Percentiles rank a stretch among this genome's conserved stretches.
Conservation (phyloP, 2,888 invertebrate species). For the Parelbella ahira region DNA sequence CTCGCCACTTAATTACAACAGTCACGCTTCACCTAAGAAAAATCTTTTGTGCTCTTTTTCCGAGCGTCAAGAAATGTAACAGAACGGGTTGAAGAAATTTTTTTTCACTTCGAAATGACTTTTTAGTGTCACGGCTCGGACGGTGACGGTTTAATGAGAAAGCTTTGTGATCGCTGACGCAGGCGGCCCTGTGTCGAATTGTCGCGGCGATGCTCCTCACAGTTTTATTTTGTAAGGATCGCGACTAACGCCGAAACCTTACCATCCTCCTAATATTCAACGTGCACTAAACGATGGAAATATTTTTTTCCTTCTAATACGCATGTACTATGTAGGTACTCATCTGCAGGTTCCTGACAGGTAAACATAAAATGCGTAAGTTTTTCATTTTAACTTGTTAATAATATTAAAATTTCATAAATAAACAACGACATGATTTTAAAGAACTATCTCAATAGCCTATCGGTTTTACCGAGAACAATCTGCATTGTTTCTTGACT, state of each 20-base stretch:
- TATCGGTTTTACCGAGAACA: too few relatives aligned
- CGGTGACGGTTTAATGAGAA: constrained; percentile 77
- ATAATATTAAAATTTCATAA: too few relatives aligned
- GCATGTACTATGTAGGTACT: too few relatives aligned
- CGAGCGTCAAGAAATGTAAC: constrained; percentile 71
- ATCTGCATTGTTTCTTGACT: too few relatives aligned
- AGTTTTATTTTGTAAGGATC: constrained; percentile 61
- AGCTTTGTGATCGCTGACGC: constrained; percentile 70
- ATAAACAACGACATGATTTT: too few relatives aligned
- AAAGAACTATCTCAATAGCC: too few relatives aligned
- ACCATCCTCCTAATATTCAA: constrained; percentile 27
- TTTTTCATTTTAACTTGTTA: too few relatives aligned
- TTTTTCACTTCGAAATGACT: constrained; percentile 62
- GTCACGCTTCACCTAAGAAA: constrained; percentile 77
- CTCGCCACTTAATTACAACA: constrained; percentile 73
- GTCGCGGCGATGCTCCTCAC: constrained; percentile 54
- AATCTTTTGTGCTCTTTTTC: constrained; percentile 75
- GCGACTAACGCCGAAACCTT: constrained; percentile 31
- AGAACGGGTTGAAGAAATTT: constrained; percentile 61
- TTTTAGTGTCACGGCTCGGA: constrained; percentile 70
- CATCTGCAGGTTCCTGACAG: too few relatives aligned
- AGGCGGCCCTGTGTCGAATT: constrained; percentile 74
- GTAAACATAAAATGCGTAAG: too few relatives aligned
- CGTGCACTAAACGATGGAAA: constrained; percentile 11
- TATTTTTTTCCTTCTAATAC: too few relatives aligned